phyloP scores from a whole-genome alignment of 2,888 invertebrate genomes.

The Agrotis puta region DNA sequence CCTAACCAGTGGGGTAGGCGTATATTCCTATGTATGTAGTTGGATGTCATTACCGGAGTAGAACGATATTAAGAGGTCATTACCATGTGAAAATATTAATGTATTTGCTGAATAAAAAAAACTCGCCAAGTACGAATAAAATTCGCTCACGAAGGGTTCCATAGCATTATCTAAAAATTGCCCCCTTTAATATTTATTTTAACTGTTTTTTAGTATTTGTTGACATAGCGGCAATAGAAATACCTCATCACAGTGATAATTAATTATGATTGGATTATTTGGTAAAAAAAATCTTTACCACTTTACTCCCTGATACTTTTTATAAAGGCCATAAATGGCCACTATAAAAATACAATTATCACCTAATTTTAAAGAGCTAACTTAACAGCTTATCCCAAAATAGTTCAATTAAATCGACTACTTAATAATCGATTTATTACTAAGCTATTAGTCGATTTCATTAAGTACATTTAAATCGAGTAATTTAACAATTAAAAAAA shows the following conservation, averaged over 20 bases:
- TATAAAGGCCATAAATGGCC: constrained; percentile 1
- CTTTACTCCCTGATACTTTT: constrained; percentile 25
- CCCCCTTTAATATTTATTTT: too few relatives aligned
- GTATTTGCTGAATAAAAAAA: too few relatives aligned
- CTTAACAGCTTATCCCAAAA: neutral
- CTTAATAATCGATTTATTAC: constrained; percentile 27
- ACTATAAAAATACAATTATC: constrained; percentile 1
- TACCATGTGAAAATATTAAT: constrained; percentile 2
- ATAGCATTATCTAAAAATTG: too few relatives aligned
- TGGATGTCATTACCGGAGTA: constrained; percentile 26
- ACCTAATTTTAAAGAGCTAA: constrained; percentile 4
- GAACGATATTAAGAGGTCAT: constrained; percentile 29
- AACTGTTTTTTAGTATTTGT: too few relatives aligned
- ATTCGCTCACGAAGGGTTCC: too few relatives aligned
- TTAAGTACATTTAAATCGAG: constrained; percentile 30
- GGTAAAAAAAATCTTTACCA: neutral
- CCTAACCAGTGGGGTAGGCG: constrained; percentile 40
- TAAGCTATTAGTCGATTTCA: constrained; percentile 24
- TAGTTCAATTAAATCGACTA: constrained; percentile 15
- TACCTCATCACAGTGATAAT: too few relatives aligned
- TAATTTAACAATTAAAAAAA: constrained; percentile 30
- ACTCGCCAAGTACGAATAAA: too few relatives aligned
- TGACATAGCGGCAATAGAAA: too few relatives aligned
- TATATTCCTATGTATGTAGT: constrained; percentile 14
- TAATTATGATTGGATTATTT: too few relatives aligned